Evolutionary conservation across 2,797 vertebrate genomes (phyloP), one percentile per base, ranked within the genome.

Genomic region (Chaenodraco wilsoni): DNA sequence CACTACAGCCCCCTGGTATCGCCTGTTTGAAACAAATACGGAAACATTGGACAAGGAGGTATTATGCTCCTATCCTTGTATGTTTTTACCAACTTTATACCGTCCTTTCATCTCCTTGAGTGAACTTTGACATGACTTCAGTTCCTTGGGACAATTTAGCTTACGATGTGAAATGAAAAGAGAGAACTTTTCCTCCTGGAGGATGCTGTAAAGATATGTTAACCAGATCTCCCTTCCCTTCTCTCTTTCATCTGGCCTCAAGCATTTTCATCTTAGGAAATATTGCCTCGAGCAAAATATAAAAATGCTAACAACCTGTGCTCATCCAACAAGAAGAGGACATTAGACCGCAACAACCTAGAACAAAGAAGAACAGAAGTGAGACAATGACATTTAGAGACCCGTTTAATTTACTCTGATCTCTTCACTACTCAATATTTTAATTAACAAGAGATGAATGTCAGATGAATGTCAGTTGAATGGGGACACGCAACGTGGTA

Each of bases 231-330:
- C 12, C 31, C 46, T 67, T 70, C 54, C 49, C 31, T 64, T 62
- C 31, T 40, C 60, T 50, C 44, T 58, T 74, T 79, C 67, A 19
- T 69, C 58, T 78, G 79, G 84, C 71, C 77, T 81, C 41, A 81
- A 82, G 72, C 56, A 16, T 65, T 64, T 61, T 6, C 57, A 62
- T 83, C 72, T 64, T 72, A 16, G 73, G 78, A 64, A 77, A 48
- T 31, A 75, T 78, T 2, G 49, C 79, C 72, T 65, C n/a, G 45
- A 72, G 82, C 72, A 27, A 78, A 54, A 76, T 23, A 19, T 37
- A 75, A 52, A 83, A 52, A 37, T 13, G 46, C 57, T 76, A 65
- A 63, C 56, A 62, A 77, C 12, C 55, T 63, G 40, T 23, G 17
- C 37, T 68, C 58, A 33, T 66, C 10, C 67, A 69, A 65, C 79